phyloP scores from a whole-genome alignment of 1,140 invertebrate genomes.

The Ips typographus region DNA sequence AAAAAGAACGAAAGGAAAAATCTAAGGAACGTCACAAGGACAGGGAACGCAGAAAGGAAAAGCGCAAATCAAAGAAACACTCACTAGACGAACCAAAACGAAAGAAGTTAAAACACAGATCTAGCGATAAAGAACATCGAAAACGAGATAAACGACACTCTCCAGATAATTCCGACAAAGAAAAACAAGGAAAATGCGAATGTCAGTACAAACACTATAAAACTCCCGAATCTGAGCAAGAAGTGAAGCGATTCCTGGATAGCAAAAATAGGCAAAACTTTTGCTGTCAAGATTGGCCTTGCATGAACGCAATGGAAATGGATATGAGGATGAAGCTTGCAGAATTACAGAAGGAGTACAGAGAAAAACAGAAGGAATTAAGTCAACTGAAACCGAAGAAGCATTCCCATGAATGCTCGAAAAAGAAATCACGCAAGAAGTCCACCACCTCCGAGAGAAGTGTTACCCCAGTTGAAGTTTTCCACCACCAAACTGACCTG shows the following conservation, averaged over 20 bases:
- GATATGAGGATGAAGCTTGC: conserved; percentile 78
- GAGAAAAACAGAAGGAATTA: conserved; percentile 79
- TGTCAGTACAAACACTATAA: conserved; percentile 49
- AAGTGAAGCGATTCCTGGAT: conserved; percentile 54
- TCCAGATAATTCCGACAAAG: conserved; percentile 24
- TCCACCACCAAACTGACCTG: background rate
- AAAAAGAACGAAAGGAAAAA: conserved; percentile 34
- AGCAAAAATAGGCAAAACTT: conserved; percentile 46
- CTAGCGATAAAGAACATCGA: conserved; percentile 33
- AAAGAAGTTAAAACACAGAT: conserved; percentile 40
- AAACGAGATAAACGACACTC: conserved; percentile 30
- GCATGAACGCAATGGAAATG: conserved; percentile 73
- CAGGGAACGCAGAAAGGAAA: conserved; percentile 39
- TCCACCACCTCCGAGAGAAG: conserved; percentile 45
- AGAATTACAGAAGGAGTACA: conserved; percentile 77
- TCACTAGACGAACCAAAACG: conserved; percentile 43
- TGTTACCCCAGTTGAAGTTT: conserved; percentile 42
- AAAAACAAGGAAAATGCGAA: conserved; percentile 28
- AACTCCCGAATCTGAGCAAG: conserved; percentile 54
- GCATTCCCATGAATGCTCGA: conserved; percentile 47
- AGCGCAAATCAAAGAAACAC: conserved; percentile 45
- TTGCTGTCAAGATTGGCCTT: conserved; percentile 56
- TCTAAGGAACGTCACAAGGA: conserved; percentile 37
- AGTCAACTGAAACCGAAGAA: conserved; percentile 66
- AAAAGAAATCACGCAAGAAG: conserved; percentile 53